Percentiles rank a stretch among this genome's conserved stretches.
These are phyloP conservation scores for Yponomeuta sedellus DNA, from an alignment of 2,888 invertebrate species.

Conservation along the genomic window DNA sequence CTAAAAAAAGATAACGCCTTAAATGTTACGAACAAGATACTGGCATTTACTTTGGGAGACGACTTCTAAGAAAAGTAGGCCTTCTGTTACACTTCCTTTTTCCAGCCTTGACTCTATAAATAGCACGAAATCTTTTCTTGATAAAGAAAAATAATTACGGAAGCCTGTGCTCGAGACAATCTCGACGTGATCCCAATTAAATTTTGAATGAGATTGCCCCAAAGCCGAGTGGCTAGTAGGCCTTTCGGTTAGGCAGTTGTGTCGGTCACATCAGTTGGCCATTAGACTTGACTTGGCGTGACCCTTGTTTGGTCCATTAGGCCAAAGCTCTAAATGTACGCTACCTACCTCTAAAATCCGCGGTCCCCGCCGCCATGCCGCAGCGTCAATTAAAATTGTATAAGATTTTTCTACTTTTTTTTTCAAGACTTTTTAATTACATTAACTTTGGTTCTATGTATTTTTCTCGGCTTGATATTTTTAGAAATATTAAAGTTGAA, in stretches of 20 bases:
- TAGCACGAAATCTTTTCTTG: not conserved
- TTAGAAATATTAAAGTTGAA: too few species aligned
- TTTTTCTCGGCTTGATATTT: too few species aligned
- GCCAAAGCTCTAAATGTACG: not conserved
- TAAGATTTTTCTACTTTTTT: too few species aligned
- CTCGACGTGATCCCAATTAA: not conserved
- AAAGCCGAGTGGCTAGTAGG: not conserved
- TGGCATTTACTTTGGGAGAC: too few species aligned
- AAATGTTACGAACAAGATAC: too few species aligned
- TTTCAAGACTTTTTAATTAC: too few species aligned
- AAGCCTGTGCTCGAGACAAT: not conserved
- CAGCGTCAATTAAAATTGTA: too few species aligned
- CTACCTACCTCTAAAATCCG: too few species aligned
- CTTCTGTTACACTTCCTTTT: not conserved
- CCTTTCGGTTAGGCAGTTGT: not conserved
- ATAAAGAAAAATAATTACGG: not conserved
- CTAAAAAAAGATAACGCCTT: too few species aligned
- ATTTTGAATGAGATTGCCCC: not conserved
- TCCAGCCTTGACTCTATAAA: not conserved
- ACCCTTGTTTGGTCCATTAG: not conserved
- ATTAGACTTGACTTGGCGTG: not conserved
- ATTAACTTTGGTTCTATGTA: too few species aligned
- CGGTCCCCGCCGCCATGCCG: too few species aligned
- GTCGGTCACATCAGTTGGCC: not conserved
- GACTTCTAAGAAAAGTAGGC: not conserved